A percentile compares a stretch with the other conserved stretches of the same genome.
phyloP scores from a whole-genome alignment of 1,140 invertebrate species.

The Heliothis subflexa region DNA sequence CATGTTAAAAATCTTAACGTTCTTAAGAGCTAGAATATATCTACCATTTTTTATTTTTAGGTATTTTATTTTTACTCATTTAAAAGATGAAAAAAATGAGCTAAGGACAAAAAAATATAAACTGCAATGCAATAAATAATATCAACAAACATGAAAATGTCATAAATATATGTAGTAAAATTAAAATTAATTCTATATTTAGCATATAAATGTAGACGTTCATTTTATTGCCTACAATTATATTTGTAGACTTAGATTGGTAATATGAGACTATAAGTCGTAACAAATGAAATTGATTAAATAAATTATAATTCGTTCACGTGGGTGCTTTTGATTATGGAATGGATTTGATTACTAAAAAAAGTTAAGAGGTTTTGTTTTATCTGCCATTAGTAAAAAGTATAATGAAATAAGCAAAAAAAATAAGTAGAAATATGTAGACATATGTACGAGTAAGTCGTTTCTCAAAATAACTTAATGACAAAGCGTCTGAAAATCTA shows the following conservation, averaged over 20 bases:
- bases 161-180: constrained; percentile 33
- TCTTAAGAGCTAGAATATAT: no score
- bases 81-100: no score
- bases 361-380: no score
- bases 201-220: constrained; percentile 30
- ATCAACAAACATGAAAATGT: constrained; percentile 34
- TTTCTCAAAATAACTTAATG: neutral
- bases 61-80: no score
- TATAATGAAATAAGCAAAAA: neutral
- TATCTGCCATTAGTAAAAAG: no score
- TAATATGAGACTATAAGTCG: constrained; percentile 11
- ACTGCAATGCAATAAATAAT: constrained; percentile 21
- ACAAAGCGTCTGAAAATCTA: neutral
- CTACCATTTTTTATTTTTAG: no score
- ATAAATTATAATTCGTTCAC: neutral
- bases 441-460: neutral
- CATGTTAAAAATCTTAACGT: no score
- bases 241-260: constrained; percentile 4
- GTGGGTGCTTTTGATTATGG: neutral
- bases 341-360: neutral
- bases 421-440: neutral
- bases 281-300: constrained; percentile 14
- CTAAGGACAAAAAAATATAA: no score
- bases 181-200: constrained; percentile 22
- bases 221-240: constrained; percentile 18